Evolutionary conservation across 30 jellyfish, hydroid and myxozoan species (phyloP).

Genomic region (Sanderia malayensis): DNA sequence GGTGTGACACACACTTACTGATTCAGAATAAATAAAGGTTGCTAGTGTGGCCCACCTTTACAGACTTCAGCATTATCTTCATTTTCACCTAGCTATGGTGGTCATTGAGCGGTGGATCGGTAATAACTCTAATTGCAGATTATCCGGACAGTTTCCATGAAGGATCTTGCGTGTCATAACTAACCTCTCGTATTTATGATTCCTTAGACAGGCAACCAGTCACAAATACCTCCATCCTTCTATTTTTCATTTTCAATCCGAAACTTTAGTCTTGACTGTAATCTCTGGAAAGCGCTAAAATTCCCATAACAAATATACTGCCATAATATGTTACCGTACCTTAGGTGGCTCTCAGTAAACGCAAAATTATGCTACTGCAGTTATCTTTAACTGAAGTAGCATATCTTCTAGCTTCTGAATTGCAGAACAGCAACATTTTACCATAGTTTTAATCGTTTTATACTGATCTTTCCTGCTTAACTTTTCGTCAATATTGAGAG

Average conservation of each 20-base stretch:
- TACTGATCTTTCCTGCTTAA: slow-evolving; percentile 14
- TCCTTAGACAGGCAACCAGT: neutral
- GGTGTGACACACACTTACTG: too few relatives aligned
- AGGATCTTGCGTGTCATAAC: neutral
- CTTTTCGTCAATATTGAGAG: slow-evolving; percentile 2
- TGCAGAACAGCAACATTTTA: slow-evolving; percentile 8
- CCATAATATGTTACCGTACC: neutral
- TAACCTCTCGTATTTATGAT: neutral
- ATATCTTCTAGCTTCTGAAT: slow-evolving; percentile 5
- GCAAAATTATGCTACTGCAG: slow-evolving; percentile 8
- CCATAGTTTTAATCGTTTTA: slow-evolving; percentile 14
- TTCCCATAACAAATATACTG: neutral
- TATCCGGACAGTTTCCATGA: neutral
- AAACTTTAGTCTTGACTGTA: neutral
- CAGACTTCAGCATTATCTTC: too few relatives aligned
- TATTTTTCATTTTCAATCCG: slow-evolving; percentile 17
- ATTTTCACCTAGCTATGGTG: too few relatives aligned
- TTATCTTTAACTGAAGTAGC: neutral
- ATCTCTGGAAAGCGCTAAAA: neutral
- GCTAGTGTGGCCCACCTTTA: too few relatives aligned
- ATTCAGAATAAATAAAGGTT: too few relatives aligned
- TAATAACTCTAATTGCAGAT: too few relatives aligned
- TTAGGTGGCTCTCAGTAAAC: neutral
- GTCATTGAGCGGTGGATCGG: too few relatives aligned
- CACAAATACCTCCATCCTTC: slow-evolving; percentile 12